Conservation (phyloP, 2,888 invertebrate genomes). For the Dryadula phaetusa region DNA sequence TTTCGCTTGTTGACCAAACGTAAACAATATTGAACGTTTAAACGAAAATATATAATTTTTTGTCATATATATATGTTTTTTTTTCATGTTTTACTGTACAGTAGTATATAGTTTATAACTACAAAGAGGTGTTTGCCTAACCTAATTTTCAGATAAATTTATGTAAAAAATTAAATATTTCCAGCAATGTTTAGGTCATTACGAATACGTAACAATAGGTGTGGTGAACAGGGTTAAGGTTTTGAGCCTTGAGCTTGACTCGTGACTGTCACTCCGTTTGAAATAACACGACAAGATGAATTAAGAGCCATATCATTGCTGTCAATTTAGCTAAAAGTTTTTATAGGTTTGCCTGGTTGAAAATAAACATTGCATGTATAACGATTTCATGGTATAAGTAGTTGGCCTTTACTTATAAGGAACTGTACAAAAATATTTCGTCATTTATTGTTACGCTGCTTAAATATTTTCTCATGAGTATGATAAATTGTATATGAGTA, state of each 20-base stretch:
- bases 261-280: constrained; percentile 60
- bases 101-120: too few relatives aligned
- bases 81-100: too few relatives aligned
- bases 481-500: neutral
- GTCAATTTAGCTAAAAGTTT: constrained; percentile 43
- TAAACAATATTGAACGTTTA: neutral
- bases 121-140: too few relatives aligned
- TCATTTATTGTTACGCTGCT: neutral
- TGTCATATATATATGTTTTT: too few relatives aligned
- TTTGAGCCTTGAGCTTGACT: constrained; percentile 77
- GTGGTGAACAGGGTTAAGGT: constrained; percentile 61
- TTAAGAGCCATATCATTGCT: constrained; percentile 51
- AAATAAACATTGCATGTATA: constrained; percentile 25
- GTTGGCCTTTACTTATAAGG: constrained; percentile 36
- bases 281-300: constrained; percentile 55
- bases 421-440: constrained; percentile 3
- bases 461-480: constrained; percentile 4
- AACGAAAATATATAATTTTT: too few relatives aligned
- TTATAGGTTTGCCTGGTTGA: constrained; percentile 23
- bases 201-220: constrained; percentile 16
- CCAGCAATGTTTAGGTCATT: neutral
- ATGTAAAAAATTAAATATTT: neutral
- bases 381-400: constrained; percentile 35
- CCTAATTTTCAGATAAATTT: neutral
- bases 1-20: neutral